Evolutionary conservation across 92 coral and sea anemone species (phyloP).

Genomic region (Siderastrea radians): DNA sequence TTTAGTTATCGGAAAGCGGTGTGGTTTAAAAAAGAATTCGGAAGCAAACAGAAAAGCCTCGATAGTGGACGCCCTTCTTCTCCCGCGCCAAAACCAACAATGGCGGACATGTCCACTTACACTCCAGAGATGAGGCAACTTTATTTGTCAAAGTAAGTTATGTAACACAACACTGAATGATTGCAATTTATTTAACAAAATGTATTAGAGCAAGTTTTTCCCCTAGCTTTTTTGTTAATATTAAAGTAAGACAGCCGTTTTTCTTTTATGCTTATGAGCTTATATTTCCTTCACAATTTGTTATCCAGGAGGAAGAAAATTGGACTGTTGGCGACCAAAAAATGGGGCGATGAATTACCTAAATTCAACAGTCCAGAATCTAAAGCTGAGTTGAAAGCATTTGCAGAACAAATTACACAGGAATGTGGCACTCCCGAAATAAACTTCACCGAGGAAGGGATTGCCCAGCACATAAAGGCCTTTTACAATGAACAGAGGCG

Average conservation of each 20-base stretch:
- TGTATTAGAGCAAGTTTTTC: slow-evolving; percentile 26
- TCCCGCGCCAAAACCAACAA: slow-evolving; percentile 45
- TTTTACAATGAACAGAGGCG: slow-evolving; percentile 61
- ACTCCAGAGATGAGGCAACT: slow-evolving; percentile 64
- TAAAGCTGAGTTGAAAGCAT: slow-evolving; percentile 53
- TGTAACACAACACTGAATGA: slow-evolving; percentile 34
- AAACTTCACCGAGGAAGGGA: slow-evolving; percentile 56
- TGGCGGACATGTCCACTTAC: slow-evolving; percentile 55
- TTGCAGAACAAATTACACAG: slow-evolving; percentile 43
- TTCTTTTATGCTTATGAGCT: slow-evolving; percentile 11
- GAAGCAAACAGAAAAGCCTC: slow-evolving; percentile 28
- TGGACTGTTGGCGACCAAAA: slow-evolving; percentile 50
- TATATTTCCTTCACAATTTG: slow-evolving; percentile 26
- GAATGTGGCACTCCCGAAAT: slow-evolving; percentile 59
- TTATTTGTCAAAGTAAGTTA: slow-evolving; percentile 62
- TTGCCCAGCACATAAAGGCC: slow-evolving; percentile 39
- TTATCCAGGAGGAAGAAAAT: slow-evolving; percentile 45
- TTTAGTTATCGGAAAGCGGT: slow-evolving; percentile 60
- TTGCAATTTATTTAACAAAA: slow-evolving; percentile 26
- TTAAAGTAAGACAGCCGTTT: slow-evolving; percentile 11
- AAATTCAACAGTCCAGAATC: slow-evolving; percentile 59
- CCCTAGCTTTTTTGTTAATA: slow-evolving; percentile 18
- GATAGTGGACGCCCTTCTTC: slow-evolving; percentile 41
- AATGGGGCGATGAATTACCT: slow-evolving; percentile 42
- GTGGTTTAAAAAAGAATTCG: slow-evolving; percentile 53